A percentile compares a stretch with the other conserved stretches of the same genome.
These are phyloP conservation scores for Ceriagrion tenellum DNA, from an alignment of 2,888 invertebrate genomes.

Conservation along the genomic window DNA sequence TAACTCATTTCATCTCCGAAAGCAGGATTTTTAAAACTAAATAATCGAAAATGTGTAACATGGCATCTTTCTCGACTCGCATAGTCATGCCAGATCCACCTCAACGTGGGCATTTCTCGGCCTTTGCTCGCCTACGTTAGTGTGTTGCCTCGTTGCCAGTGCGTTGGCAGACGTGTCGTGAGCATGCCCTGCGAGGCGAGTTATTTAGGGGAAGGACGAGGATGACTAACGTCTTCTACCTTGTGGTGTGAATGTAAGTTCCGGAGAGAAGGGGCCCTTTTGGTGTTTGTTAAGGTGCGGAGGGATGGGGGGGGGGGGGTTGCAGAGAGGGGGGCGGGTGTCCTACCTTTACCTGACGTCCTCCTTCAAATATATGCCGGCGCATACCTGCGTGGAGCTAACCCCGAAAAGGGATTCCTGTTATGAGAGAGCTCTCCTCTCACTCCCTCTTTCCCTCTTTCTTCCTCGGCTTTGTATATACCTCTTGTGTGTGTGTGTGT, in stretches of 20 bases:
- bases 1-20: no score
- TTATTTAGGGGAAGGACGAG: not conserved
- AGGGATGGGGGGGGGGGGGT: not conserved
- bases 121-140: no score
- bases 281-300: no score
- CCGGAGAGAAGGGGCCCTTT: not conserved
- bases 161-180: not conserved
- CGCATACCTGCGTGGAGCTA: slow-evolving; percentile 9
- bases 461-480: not conserved
- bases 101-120: no score
- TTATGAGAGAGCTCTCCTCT: not conserved
- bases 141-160: no score
- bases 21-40: no score
- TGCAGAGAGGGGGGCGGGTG: not conserved
- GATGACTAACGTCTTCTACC: not conserved
- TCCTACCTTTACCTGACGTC: not conserved
- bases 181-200: not conserved
- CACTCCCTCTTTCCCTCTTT: not conserved
- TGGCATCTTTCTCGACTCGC: no score
- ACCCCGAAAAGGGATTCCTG: not conserved
- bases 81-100: no score
- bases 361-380: not conserved
- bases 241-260: not conserved
- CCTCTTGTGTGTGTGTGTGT: not conserved
- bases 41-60: no score